Base-by-base conservation (phyloP, 2,113 vertebrate species). In the Ovibos moschatus region DNA sequence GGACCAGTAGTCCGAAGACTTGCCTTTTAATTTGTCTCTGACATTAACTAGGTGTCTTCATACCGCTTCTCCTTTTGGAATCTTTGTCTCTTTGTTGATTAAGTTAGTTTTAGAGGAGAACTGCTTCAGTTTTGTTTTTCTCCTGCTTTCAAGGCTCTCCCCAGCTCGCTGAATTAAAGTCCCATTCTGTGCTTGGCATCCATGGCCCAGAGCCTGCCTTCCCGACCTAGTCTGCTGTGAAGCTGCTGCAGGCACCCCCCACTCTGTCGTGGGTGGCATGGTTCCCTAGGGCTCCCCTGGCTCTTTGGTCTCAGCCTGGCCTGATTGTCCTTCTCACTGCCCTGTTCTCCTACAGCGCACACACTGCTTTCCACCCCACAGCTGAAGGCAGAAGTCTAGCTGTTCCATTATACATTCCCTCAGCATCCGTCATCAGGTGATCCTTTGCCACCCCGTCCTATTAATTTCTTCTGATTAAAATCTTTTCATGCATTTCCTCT, bases 81-180 rank as follows among this genome's bases (percentile, higher is more conserved):
- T 88, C 13, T 74, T 76, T 17, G 23, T n/a, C 25, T 90, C 33
- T 84, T 76, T 53, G 47, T 33, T 85, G 81, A 79, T 84, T 27
- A 76, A n/a, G 7, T 89, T 83, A 74, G 82, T 90, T 96, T 90
- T 78, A 53, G 25, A 81, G 79, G 5, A 79, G 21, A 91, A 87
- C 62, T 85, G 47, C 36, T 92, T 92, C 21, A 76, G 2, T 95
- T 4, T 36, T 43, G 5, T 84, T 84, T 13, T 51, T 84, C n/a
- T 87, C 43, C 12, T 84, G 47, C 43, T 88, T 60, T 45, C 27
- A 60, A 87, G 2, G 30, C 4, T 89, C 33, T 78, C 17, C 3
- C 3, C 14, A 67, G 50, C 36, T 90, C 6, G 17, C 6, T 58
- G 62, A 94, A 92, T 95, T 87, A 2, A 95, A 94, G 30, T 50